Percentiles rank a stretch among this genome's conserved stretches.
These are phyloP conservation scores for Melitaea cinxia DNA, from an alignment of 1,140 invertebrate genomes.

Conservation along the genomic window DNA sequence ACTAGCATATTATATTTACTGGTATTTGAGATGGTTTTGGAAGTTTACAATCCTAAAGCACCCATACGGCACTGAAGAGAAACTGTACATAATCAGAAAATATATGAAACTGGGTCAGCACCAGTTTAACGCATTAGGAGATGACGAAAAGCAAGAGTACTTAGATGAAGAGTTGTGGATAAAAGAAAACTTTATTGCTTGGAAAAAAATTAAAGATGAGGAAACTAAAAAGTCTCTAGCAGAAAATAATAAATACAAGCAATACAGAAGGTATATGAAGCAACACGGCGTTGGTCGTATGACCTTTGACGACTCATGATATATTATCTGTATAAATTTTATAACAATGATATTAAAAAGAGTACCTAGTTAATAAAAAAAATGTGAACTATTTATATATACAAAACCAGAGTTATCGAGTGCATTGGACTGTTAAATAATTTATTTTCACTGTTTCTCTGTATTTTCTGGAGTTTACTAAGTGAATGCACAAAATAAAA, in stretches of 20 bases:
- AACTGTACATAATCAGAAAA: slow-evolving; percentile 91
- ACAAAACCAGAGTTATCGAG: background rate
- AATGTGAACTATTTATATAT: slow-evolving; percentile 10
- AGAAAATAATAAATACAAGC: slow-evolving; percentile 89
- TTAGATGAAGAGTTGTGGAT: slow-evolving; percentile 91
- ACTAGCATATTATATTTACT: slow-evolving; percentile 85
- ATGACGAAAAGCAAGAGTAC: slow-evolving; percentile 88
- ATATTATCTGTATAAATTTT: slow-evolving; percentile 33
- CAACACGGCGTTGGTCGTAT: slow-evolving; percentile 89
- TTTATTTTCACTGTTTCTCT: slow-evolving; percentile 12
- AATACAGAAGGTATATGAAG: slow-evolving; percentile 90
- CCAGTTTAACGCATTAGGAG: slow-evolving; percentile 87
- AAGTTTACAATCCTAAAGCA: slow-evolving; percentile 89
- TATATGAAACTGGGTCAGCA: slow-evolving; percentile 87
- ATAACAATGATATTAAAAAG: slow-evolving; percentile 21
- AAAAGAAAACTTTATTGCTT: slow-evolving; percentile 88
- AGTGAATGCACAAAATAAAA: slow-evolving; percentile 53
- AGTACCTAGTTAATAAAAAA: background rate
- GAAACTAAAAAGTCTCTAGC: slow-evolving; percentile 90
- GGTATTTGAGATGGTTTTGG: slow-evolving; percentile 91
- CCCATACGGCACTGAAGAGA: slow-evolving; percentile 91
- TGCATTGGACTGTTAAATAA: slow-evolving; percentile 20
- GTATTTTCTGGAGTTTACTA: background rate
- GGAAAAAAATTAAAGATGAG: slow-evolving; percentile 92
- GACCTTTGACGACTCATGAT: slow-evolving; percentile 90